Evolutionary conservation across 2,888 invertebrate species (phyloP).

Genomic region (Philhelius pedissequus): DNA sequence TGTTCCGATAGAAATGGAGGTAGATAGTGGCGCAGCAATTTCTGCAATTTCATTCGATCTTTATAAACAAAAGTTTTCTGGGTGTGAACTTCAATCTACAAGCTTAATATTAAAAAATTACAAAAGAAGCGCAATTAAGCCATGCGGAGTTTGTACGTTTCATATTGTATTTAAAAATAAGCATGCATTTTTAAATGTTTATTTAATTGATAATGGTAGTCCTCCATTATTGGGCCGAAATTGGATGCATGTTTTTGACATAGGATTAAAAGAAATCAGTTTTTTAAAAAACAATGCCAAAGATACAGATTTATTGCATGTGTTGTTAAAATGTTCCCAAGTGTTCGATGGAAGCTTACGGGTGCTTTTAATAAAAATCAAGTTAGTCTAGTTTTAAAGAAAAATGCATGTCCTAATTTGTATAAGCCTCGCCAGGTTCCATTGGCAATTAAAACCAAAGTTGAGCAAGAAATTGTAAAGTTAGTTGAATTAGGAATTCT

Average conservation of each 20-base stretch:
- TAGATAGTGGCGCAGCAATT: constrained; percentile 29
- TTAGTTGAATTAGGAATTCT: constrained; percentile 8
- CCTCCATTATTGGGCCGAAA: constrained; percentile 30
- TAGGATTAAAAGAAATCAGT: constrained; percentile 38
- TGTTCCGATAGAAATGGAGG: constrained; percentile 12
- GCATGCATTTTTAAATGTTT: neutral
- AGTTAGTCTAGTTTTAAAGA: neutral
- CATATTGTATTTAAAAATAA: neutral
- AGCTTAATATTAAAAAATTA: constrained; percentile 3
- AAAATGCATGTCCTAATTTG: neutral
- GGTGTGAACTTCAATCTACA: neutral
- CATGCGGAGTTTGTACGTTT: constrained; percentile 23
- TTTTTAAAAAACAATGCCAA: constrained; percentile 3
- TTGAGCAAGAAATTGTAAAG: constrained; percentile 3
- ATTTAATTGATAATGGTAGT: constrained; percentile 6
- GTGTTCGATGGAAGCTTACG: constrained; percentile 49
- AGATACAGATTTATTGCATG: neutral
- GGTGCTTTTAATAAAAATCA: constrained; percentile 53
- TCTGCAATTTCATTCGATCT: constrained; percentile 16
- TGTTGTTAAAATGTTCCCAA: constrained; percentile 18
- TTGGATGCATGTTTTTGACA: constrained; percentile 43
- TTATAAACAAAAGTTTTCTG: neutral
- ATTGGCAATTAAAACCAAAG: neutral
- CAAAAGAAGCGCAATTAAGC: constrained; percentile 11
- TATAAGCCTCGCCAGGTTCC: neutral